Percentiles rank a stretch among this genome's conserved stretches.
Evolutionary conservation across 2,888 invertebrate genomes (phyloP).

Genomic region (Caprella mutica): DNA sequence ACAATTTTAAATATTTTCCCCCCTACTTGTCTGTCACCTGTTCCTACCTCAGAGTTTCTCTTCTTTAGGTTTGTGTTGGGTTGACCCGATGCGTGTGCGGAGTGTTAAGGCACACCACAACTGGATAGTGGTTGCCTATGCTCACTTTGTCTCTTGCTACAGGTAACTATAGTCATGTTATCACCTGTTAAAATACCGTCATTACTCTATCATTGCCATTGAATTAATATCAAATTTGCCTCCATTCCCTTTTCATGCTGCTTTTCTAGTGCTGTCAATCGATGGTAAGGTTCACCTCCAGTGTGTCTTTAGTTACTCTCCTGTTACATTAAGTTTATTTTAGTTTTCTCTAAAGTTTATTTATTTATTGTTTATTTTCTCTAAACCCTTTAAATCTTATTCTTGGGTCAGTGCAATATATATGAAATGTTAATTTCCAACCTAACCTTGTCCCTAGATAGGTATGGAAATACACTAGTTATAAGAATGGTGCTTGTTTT

Average conservation of each 20-base stretch:
- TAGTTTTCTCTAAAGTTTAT: background rate
- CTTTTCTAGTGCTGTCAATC: constrained; percentile 27
- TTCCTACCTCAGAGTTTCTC: background rate
- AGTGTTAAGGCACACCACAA: constrained; percentile 94
- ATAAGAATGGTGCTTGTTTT: background rate
- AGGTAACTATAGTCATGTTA: constrained; percentile 47
- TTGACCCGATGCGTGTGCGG: constrained; percentile 75
- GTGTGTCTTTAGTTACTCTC: too few relatives aligned
- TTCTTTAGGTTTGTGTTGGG: constrained; percentile 46
- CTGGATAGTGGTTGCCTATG: constrained; percentile 93
- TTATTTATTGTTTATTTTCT: background rate
- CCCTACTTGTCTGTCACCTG: too few relatives aligned
- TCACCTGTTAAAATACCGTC: background rate
- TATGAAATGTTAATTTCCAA: background rate
- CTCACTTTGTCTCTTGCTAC: constrained; percentile 90
- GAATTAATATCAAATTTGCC: background rate
- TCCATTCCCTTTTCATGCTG: constrained; percentile 11
- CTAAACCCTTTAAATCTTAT: background rate
- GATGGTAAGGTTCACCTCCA: too few relatives aligned
- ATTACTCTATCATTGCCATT: too few relatives aligned
- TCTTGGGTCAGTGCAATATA: background rate
- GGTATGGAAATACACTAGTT: background rate
- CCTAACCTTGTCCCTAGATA: background rate
- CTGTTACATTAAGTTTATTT: constrained; percentile 6
- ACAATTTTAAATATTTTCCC: too few relatives aligned